Base-by-base conservation (phyloP, 2,113 vertebrate genomes). In the Pontoporia blainvillei region DNA sequence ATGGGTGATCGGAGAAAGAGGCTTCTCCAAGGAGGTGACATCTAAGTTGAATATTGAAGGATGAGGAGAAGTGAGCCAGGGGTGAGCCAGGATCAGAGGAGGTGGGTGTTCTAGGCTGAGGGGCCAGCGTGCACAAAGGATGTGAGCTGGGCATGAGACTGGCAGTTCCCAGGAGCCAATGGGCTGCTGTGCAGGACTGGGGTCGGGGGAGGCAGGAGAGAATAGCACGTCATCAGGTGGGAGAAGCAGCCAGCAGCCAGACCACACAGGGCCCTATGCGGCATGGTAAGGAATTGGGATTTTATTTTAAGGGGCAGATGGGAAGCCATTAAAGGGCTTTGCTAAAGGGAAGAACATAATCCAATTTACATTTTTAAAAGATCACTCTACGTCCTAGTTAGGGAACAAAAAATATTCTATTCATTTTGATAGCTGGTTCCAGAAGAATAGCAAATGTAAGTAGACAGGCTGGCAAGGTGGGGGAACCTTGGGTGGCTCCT, bases 201-300 rank as follows among this genome's bases (percentile, higher is more conserved):
- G 20, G 49, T 10, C 0, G 10, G 31, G 6, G 2, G 64, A 71
- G 86, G 52, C 41, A 46, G 52, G 15, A 64, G 31, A 69, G 64
- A 44, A 25, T 1, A 2, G 49, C 11, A 0, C 1, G 0, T 20
- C 0, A 1, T 31, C 31, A 20, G 36, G 44, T 1, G 21, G 57
- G 54, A 69, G 39, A 59, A 76, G 79, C 34, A 52, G 27, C 21
- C 34, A 71, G 79, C 34, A 59, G 46, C 27, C 59, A 75, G 83
- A 9, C 23, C 62, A 34, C 39, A 14, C 9, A 8, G 73, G 10
- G 52, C 36, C 61, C 67, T 69, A 36, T 1, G 36, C 62, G 39
- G 34, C 41, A n/a, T 0, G 0, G 9, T 41, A 36, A 69, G 36
- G 36, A 64, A 54, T 64, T 12, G 52, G 27, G 64, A 52, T 91